Base-by-base conservation (phyloP, 1,140 invertebrate species). In the Cotesia vestalis region DNA sequence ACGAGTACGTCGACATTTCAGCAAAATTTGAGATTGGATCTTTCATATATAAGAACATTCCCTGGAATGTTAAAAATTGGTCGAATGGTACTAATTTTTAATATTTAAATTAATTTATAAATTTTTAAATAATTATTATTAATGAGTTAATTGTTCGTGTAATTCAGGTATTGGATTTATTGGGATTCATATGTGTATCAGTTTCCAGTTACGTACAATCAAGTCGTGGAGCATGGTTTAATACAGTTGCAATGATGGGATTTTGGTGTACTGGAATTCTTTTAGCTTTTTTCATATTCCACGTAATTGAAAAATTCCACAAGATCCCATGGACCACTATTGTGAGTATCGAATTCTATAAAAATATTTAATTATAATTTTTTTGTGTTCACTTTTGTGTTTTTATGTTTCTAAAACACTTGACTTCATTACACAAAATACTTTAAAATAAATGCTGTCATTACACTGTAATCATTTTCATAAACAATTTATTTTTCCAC, bases 271-370 rank as follows among this genome's bases (percentile, higher is more conserved):
- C 93, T 0, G 90, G 92, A 11, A 92, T 95, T 57, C 84, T 96
- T 12, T 89, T 96, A 14, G 88, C 91, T 0, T 89, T 96, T 68
- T 96, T 96, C 84, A 79, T 95, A 64, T 94, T 96, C 81, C 94
- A 97, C 80, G 89, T 96, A 9, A 89, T 96, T 72, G 94, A 96
- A 80, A 94, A 93, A 81, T 92, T 94, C 78, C 92, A 92, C 81
- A 93, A 90, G 83, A 92, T 97, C 69, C 95, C 95, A 0, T 97
- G 95, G 95, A 80, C 94, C 27, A 93, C 94, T 83, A 91, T 96
- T 78, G 95, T 93, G 88, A 90, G 90, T 89, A 55, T 4, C 4
- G 11, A 51, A 57, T 62, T 27, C 67, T 52, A 11, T 6, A 34
- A 9, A 8, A 67, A 17, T 11, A 36, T 52, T 70, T 20, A 36